Evolutionary conservation across 2,113 vertebrate species (phyloP).

Genomic region (Procavia capensis): DNA sequence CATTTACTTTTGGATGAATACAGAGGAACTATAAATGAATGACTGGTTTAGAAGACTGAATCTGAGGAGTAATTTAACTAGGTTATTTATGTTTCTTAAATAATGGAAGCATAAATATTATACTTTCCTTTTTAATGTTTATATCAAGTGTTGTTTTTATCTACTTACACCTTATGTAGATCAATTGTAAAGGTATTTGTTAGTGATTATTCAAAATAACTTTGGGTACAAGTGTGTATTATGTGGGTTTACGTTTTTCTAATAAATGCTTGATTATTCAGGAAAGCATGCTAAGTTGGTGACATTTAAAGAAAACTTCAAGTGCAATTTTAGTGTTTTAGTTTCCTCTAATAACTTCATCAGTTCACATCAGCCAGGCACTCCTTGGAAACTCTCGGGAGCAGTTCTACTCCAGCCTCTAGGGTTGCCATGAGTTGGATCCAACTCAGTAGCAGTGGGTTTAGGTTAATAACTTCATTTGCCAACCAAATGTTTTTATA

Average conservation of each 20-base stretch:
- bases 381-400: too few species aligned
- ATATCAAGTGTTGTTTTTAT: constrained; percentile 11
- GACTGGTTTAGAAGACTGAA: constrained; percentile 35
- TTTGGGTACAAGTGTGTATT: neutral
- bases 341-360: neutral
- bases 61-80: neutral
- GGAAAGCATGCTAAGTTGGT: constrained; percentile 29
- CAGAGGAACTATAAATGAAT: constrained; percentile 32
- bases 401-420: too few species aligned
- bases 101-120: neutral
- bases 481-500: constrained; percentile 10
- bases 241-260: neutral
- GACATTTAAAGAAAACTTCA: constrained; percentile 24
- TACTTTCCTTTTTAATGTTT: neutral
- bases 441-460: too few species aligned
- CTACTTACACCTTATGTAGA: neutral
- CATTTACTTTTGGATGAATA: constrained; percentile 29
- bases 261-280: constrained; percentile 48
- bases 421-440: too few species aligned
- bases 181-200: neutral
- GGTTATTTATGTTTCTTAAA: constrained; percentile 21
- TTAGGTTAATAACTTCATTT: neutral
- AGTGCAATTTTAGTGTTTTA: constrained; percentile 3
- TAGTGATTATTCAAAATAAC: constrained; percentile 27
- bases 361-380: too few species aligned